phyloP scores from a whole-genome alignment of 2,113 vertebrate species.

The Notechis scutatus region DNA sequence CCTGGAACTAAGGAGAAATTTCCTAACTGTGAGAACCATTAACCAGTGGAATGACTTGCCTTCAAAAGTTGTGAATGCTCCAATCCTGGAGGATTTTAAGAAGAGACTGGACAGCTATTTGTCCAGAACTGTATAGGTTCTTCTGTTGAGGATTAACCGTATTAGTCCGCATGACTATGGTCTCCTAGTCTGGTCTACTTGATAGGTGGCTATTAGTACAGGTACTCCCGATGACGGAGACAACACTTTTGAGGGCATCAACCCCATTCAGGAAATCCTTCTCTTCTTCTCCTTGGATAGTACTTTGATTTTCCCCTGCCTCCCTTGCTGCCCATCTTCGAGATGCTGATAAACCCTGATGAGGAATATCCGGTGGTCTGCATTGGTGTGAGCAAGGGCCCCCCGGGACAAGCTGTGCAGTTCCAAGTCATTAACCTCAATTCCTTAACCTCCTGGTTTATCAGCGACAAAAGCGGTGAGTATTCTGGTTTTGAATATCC shows the following conservation, averaged over 20 bases:
- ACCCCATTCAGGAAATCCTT: neutral
- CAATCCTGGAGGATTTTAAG: neutral
- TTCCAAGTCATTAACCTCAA: slow-evolving; percentile 87
- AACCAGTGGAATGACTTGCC: neutral
- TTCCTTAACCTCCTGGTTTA: slow-evolving; percentile 87
- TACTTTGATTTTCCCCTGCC: slow-evolving; percentile 87
- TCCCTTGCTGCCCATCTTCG: slow-evolving; percentile 77
- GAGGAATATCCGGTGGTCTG: slow-evolving; percentile 85
- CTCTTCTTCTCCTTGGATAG: slow-evolving; percentile 50
- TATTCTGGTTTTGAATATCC: neutral
- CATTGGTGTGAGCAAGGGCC: slow-evolving; percentile 71
- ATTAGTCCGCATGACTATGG: neutral
- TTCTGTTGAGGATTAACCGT: neutral
- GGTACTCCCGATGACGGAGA: neutral
- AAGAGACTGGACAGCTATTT: neutral
- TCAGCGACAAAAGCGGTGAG: slow-evolving; percentile 71
- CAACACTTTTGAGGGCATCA: neutral
- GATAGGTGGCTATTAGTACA: neutral
- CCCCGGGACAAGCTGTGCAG: slow-evolving; percentile 57
- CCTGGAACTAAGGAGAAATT: neutral
- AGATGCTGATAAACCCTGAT: slow-evolving; percentile 76
- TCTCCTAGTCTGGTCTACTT: neutral
- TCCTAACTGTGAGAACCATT: neutral
- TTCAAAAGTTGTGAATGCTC: neutral
- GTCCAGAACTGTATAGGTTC: neutral